Percentiles rank a stretch among this genome's conserved stretches.
Evolutionary conservation across 2,888 invertebrate species (phyloP).

Genomic region (Eupithecia centaureata): DNA sequence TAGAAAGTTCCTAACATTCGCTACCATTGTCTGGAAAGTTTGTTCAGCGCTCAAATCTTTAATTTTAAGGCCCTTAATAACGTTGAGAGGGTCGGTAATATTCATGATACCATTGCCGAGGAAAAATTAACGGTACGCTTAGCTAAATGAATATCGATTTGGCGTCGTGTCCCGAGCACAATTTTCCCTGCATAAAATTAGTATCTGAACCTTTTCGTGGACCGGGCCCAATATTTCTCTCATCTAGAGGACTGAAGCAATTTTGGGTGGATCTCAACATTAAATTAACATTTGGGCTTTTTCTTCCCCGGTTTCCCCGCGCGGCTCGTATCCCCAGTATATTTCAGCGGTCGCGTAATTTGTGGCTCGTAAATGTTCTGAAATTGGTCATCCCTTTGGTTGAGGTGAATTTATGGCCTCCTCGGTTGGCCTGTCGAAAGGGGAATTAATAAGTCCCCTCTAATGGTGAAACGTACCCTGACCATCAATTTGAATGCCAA

Average conservation of each 20-base stretch:
- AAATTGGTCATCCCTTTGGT: conserved; percentile 85
- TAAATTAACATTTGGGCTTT: conserved; percentile 83
- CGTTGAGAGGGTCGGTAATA: conserved; percentile 61
- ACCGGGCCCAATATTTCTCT: conserved; percentile 72
- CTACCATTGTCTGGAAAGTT: conserved; percentile 14
- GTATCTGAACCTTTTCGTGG: conserved; percentile 72
- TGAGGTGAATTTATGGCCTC: conserved; percentile 83
- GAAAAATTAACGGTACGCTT: conserved; percentile 73
- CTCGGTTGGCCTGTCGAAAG: conserved; percentile 83
- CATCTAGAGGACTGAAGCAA: conserved; percentile 75
- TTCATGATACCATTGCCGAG: conserved; percentile 68
- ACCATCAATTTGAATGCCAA: conserved; percentile 84
- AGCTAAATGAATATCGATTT: conserved; percentile 79
- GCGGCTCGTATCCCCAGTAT: conserved; percentile 76
- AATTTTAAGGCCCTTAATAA: conserved; percentile 44
- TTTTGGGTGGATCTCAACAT: conserved; percentile 80
- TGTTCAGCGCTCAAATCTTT: conserved; percentile 25
- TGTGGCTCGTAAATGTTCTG: conserved; percentile 84
- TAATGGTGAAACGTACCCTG: conserved; percentile 84
- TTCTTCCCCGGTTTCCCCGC: conserved; percentile 69
- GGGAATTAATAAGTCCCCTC: conserved; percentile 84
- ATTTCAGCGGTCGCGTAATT: conserved; percentile 84
- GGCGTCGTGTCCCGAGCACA: conserved; percentile 65
- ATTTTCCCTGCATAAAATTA: conserved; percentile 81
- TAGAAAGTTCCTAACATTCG: neutral